Evolutionary conservation across 2,797 vertebrate genomes (phyloP), one percentile per base, ranked within the genome.

Genomic region (Macropus fuliginosus): DNA sequence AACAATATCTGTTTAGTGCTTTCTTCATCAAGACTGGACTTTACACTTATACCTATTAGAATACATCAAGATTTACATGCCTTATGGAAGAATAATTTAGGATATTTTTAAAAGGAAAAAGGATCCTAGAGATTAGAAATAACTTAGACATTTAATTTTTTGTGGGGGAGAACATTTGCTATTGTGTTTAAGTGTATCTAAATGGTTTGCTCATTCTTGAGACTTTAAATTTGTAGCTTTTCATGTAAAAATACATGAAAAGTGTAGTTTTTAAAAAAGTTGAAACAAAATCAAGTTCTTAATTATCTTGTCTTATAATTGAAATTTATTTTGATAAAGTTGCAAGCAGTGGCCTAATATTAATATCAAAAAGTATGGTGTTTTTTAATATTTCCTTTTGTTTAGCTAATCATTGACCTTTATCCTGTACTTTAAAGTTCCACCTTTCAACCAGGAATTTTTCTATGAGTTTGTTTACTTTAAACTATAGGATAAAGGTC

Each of bases 11-110:
- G 95, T 98, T 99, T 13, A 97, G 97, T 34, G 98, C 99, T 95
- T 95, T 99, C 96, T 99, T 99, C 97, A 98, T 99, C 98, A 99
- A 99, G 98, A 99, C 99, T 98, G 99, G 99, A 98, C 99, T 99
- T 21, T 99, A 99, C 98, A 98, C 98, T 91, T 98, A 98, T 96
- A 98, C 98, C 94, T 99, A 99, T 98, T 99, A 99, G 99, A 94
- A 96, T 92, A 31, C 5, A 52, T 57, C 94, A 52, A 91, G 11
- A 89, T 91, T 4, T 21, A 56, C 52, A 46, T 87, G 9, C 95
- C 0, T 0, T 91, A 29, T 93, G 27, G 95, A 96, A 97, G 94
- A 93, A 16, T 66, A n/a, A 91, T 62, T 34, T 52, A 74, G 94
- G 96, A 90, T 52, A 92, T 50, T 74, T 40, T 81, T 81, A 66